Base-by-base conservation (phyloP, 2,888 invertebrate genomes). In the Pyrrhia umbra region DNA sequence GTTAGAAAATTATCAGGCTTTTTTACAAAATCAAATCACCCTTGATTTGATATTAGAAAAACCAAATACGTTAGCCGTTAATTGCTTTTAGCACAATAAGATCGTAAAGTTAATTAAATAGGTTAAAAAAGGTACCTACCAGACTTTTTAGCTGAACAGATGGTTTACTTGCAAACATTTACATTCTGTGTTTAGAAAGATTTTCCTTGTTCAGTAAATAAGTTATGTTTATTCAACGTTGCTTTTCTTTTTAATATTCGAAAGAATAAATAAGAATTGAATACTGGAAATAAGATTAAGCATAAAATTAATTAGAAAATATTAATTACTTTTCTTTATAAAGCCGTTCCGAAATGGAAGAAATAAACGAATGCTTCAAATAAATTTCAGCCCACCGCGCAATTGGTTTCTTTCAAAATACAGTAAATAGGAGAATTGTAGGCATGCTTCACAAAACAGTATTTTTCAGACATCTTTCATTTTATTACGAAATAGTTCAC, bases 161-260 rank as follows among this genome's bases (percentile, higher is more conserved):
- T 46, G 25, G 2, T 50, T 34, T 34, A 20, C 9, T 18, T 40
- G n/a, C 8, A 52, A 66, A 34, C 49, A 70, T 57, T 52, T 18
- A 56, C 43, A 20, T 59, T 62, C 34, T 18, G 15, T 45, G 4
- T 52, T 50, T 23, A 18, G 5, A 21, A 21, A 37, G 30, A 34
- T 0, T 47, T 46, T 46, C 16, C 13, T 34, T 46, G 13, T 51
- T 34, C n/a, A n/a, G 18, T 45, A 40, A 68, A 40, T 47, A 39
- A n/a, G 8, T 6, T 18, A 8, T 42, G 21, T 61, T 67, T 65
- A 37, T 42, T 43, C 15, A 27, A 39, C 8, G 20, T 10, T 21
- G 3, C 8, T 10, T 27, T n/a, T 6, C 27, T 1, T 18, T 46
- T 27, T 34, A 43, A 15, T 21, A 21, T 54, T 34, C 8, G 6